phyloP scores from a whole-genome alignment of 2,888 invertebrate genomes.

The Agrotis puta region DNA sequence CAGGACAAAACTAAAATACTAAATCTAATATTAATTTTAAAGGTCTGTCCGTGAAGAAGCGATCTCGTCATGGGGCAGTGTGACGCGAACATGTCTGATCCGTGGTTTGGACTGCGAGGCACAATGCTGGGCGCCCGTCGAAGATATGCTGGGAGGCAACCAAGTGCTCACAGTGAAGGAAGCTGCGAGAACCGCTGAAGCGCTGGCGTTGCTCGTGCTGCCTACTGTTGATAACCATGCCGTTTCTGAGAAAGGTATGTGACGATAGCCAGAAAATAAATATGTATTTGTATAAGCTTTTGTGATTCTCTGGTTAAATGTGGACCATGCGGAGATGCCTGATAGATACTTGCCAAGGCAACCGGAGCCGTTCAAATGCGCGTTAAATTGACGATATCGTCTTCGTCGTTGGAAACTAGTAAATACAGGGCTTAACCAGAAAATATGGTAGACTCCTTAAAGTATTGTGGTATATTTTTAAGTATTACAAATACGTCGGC shows the following conservation, averaged over 20 bases:
- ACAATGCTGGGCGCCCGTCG: constrained; percentile 80
- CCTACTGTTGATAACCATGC: constrained; percentile 79
- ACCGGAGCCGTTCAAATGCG: neutral
- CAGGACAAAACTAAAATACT: no score
- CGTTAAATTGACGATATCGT: neutral
- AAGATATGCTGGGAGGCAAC: constrained; percentile 66
- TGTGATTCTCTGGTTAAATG: neutral
- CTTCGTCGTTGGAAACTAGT: no score
- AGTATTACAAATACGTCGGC: no score
- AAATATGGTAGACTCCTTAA: no score
- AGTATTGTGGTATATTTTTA: no score
- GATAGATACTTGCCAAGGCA: neutral
- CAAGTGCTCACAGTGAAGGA: constrained; percentile 67
- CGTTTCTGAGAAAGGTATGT: constrained; percentile 80
- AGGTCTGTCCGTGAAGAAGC: constrained; percentile 85
- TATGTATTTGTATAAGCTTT: neutral
- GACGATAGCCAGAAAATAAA: neutral
- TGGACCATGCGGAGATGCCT: neutral
- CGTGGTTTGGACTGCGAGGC: constrained; percentile 71
- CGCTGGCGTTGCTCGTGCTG: constrained; percentile 80
- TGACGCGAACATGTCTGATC: constrained; percentile 77
- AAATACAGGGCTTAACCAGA: no score
- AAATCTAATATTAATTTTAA: neutral
- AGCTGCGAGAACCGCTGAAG: constrained; percentile 77
- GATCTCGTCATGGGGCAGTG: constrained; percentile 82